Conservation (phyloP, 2,113 vertebrate species). For the Diphyllodes magnificus region DNA sequence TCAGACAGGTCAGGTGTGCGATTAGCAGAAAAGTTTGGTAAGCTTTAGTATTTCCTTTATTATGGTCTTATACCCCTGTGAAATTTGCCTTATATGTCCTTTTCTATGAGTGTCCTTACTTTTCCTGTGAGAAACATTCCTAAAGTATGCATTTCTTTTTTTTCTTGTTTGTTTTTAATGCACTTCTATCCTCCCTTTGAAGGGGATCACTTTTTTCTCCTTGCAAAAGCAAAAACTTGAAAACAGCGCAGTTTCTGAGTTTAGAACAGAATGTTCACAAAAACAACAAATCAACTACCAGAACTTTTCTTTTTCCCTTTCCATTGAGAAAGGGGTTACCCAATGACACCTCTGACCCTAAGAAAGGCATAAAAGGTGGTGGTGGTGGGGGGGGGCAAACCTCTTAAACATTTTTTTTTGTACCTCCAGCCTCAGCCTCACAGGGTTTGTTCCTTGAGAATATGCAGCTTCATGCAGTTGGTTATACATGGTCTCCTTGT, state of each 20-base stretch:
- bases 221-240: background rate
- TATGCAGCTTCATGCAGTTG: background rate
- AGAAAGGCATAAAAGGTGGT: background rate
- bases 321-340: background rate
- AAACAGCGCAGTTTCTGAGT: background rate
- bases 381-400: rapidly evolving
- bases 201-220: background rate
- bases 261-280: background rate
- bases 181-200: background rate
- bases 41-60: background rate
- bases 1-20: background rate
- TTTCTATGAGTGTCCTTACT: background rate
- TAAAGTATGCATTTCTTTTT: background rate
- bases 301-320: too few species aligned
- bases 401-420: background rate
- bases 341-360: background rate
- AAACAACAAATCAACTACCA: background rate
- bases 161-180: background rate
- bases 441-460: background rate
- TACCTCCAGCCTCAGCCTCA: background rate
- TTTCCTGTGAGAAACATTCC: background rate
- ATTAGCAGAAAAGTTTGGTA: background rate
- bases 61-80: background rate
- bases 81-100: background rate
- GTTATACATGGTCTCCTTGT: background rate